Conservation (phyloP, 2,113 vertebrate species). For the Trinectes maculatus region DNA sequence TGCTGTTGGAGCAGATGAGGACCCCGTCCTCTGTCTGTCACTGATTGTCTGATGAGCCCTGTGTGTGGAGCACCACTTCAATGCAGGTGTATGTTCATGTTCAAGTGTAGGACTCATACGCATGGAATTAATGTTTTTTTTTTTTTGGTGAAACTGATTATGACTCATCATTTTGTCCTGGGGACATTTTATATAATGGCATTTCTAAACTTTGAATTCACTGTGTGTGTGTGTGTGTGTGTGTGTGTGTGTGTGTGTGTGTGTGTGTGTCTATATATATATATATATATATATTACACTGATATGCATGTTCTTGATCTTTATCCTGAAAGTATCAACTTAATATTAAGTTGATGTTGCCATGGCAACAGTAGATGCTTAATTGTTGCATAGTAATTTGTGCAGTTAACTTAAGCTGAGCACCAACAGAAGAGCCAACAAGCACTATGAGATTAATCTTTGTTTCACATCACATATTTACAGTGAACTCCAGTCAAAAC, state of each 20-base stretch:
- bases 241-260: too few relatives aligned
- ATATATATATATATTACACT: too few relatives aligned
- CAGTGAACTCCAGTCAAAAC: neutral
- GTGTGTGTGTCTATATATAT: too few relatives aligned
- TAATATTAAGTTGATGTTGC: too few relatives aligned
- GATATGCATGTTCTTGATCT: too few relatives aligned
- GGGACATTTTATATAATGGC: too few relatives aligned
- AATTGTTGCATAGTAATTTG: too few relatives aligned
- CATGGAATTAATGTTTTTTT: neutral
- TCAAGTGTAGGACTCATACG: neutral
- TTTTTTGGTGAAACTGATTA: neutral
- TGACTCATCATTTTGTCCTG: neutral
- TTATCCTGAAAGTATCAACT: too few relatives aligned
- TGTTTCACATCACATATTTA: neutral
- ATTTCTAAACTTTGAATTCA: too few relatives aligned
- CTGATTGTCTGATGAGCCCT: neutral
- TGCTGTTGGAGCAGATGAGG: neutral
- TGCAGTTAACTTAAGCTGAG: too few relatives aligned
- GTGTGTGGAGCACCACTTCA: neutral
- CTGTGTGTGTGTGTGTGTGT: too few relatives aligned
- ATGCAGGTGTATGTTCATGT: neutral
- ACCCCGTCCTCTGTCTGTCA: neutral
- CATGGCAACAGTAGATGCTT: too few relatives aligned
- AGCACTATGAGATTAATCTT: neutral
- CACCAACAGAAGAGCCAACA: neutral